Percentiles rank a stretch among this genome's conserved stretches.
Evolutionary conservation across 2,888 invertebrate genomes (phyloP).

Genomic region (Liopterus haemorrhoidalis): DNA sequence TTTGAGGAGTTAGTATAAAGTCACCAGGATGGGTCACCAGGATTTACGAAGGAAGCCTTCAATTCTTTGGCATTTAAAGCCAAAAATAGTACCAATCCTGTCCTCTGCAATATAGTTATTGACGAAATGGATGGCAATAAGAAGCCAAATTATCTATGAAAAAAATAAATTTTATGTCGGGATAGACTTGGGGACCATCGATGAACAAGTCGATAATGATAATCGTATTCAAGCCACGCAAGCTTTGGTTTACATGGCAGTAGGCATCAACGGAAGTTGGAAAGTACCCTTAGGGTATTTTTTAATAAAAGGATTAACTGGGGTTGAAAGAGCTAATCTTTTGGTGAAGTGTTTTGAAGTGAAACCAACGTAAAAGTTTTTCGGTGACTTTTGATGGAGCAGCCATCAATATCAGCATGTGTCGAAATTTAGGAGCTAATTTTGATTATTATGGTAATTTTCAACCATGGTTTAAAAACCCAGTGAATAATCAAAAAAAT

Average conservation of each 20-base stretch:
- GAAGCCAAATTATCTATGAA: too few relatives aligned
- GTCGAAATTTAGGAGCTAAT: conserved; percentile 20
- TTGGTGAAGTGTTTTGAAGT: conserved; percentile 21
- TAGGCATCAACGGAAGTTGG: conserved; percentile 25
- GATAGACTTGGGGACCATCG: not conserved
- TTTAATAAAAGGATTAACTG: conserved; percentile 26
- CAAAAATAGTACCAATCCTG: not conserved
- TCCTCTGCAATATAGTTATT: not conserved
- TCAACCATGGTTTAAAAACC: conserved; percentile 14
- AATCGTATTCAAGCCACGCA: conserved; percentile 21
- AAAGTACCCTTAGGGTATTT: conserved; percentile 30
- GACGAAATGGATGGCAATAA: too few relatives aligned
- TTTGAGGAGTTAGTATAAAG: conserved; percentile 9
- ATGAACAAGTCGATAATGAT: conserved; percentile 7
- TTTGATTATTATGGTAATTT: conserved; percentile 14
- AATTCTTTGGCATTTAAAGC: not conserved
- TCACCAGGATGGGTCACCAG: conserved; percentile 12
- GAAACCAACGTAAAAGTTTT: too few relatives aligned
- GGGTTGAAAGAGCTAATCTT: conserved; percentile 23
- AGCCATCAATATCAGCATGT: conserved; percentile 25
- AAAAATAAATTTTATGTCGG: not conserved
- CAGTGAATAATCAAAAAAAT: conserved; percentile 15
- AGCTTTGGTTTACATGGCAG: conserved; percentile 27
- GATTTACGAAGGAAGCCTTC: conserved; percentile 16
- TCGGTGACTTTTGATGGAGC: conserved; percentile 30